Conservation (phyloP, 2,113 vertebrate genomes). For the Chloropsis hardwickii region DNA sequence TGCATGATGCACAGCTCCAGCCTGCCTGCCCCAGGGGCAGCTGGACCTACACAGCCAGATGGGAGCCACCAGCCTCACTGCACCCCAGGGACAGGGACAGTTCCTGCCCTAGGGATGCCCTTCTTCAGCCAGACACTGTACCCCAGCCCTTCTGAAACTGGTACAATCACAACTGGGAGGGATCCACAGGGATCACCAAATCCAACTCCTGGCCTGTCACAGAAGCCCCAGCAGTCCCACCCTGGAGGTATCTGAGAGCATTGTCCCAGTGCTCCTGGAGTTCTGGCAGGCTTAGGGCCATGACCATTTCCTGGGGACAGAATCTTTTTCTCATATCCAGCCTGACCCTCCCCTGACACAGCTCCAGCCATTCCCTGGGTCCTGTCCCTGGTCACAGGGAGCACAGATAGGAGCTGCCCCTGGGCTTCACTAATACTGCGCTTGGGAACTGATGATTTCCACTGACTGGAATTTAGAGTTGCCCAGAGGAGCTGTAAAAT, state of each 20-base stretch:
- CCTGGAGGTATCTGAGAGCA: fast-evolving
- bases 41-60: neutral
- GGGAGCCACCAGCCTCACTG: neutral
- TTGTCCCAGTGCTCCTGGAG: neutral
- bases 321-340: neutral
- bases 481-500: neutral
- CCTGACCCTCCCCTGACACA: neutral
- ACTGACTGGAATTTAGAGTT: neutral
- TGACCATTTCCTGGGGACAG: neutral
- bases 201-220: neutral
- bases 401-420: neutral
- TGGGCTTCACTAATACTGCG: neutral
- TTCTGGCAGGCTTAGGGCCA: neutral
- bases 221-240: neutral
- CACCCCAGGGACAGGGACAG: neutral
- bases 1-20: fast-evolving
- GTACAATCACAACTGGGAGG: neutral
- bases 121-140: neutral
- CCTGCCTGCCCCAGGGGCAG: neutral
- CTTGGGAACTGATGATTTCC: neutral
- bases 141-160: neutral
- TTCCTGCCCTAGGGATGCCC: neutral
- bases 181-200: neutral
- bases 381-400: neutral
- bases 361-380: neutral